Percentiles rank a stretch among this genome's conserved stretches.
Conservation (phyloP, 2,113 vertebrate species). For the Carassius carassius region DNA sequence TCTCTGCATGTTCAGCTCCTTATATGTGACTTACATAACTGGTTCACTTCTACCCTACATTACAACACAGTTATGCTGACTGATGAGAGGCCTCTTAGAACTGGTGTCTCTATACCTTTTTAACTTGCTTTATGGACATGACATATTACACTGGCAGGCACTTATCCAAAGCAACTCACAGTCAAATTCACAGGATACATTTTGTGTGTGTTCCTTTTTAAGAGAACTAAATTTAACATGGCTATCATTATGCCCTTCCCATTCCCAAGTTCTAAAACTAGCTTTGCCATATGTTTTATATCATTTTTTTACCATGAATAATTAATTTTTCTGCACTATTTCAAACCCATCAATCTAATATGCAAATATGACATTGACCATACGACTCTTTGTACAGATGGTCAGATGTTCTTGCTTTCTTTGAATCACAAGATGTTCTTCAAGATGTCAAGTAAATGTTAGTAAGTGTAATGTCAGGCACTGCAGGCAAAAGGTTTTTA, state of each 20-base stretch:
- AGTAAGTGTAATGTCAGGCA: not conserved
- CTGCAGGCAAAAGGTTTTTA: not conserved
- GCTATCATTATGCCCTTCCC: not conserved
- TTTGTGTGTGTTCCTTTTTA: not conserved
- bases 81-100: not conserved
- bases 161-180: not conserved
- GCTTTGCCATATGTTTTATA: not conserved
- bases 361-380: not conserved
- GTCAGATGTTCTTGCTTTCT: not conserved
- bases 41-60: conserved; percentile 42
- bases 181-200: not conserved
- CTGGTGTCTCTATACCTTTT: conserved; percentile 18
- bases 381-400: not conserved
- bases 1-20: conserved; percentile 17
- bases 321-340: not conserved
- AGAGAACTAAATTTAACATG: not conserved
- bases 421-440: not conserved
- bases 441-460: not conserved
- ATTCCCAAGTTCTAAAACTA: not conserved
- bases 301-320: not conserved
- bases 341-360: not conserved
- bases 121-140: not conserved
- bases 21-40: conserved; percentile 18
- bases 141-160: not conserved
- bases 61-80: conserved; percentile 22